phyloP scores from a whole-genome alignment of 2,888 invertebrate species.

The Himalopsyche kuldschensis region DNA sequence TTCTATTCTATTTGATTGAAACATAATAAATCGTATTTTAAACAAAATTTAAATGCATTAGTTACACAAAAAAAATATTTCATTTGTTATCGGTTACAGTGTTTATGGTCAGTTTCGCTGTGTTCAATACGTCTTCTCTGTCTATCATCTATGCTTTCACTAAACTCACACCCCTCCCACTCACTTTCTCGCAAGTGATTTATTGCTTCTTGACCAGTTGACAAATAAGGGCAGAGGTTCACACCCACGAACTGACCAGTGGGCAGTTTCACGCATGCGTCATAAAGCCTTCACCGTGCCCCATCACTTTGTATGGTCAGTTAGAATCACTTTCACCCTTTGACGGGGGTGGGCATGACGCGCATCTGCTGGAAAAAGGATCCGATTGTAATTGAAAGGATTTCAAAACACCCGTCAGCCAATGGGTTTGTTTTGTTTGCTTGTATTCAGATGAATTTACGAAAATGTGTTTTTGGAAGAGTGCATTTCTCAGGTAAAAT shows the following conservation, averaged over 20 bases:
- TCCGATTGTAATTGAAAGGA: slow-evolving; percentile 15
- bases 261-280: slow-evolving; percentile 32
- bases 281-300: not conserved
- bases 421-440: not conserved
- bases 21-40: too few species aligned
- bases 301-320: slow-evolving; percentile 11
- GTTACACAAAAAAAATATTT: too few species aligned
- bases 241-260: slow-evolving; percentile 31
- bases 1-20: too few species aligned
- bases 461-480: not conserved
- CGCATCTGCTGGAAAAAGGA: slow-evolving; percentile 14
- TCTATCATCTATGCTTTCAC: not conserved
- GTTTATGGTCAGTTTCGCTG: too few species aligned
- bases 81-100: too few species aligned
- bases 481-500: not conserved
- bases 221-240: slow-evolving; percentile 12
- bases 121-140: too few species aligned
- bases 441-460: not conserved
- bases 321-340: not conserved
- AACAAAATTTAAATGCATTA: too few species aligned
- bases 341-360: slow-evolving; percentile 24
- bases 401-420: slow-evolving; percentile 23
- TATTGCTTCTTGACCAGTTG: not conserved
- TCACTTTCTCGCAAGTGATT: not conserved
- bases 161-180: not conserved